A percentile compares a stretch with the other conserved stretches of the same genome.
Evolutionary conservation across 2,113 vertebrate genomes (phyloP).

Genomic region (Pomatorhinus ruficollis): DNA sequence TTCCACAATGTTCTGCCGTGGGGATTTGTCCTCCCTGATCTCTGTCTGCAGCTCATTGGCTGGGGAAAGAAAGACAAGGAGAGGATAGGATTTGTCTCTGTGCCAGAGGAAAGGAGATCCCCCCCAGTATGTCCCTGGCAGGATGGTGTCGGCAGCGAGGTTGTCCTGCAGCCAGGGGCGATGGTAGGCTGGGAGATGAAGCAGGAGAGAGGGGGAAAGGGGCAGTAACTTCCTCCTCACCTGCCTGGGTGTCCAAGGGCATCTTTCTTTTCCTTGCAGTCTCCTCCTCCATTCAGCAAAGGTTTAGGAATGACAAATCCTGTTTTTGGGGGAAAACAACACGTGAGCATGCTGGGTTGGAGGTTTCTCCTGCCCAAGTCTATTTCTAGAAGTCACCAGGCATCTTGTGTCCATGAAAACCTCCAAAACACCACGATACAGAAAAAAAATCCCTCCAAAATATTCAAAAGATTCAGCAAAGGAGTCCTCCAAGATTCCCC

Average conservation of each 20-base stretch:
- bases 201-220: neutral
- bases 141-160: rapidly evolving
- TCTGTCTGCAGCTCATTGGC: neutral
- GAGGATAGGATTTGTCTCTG: neutral
- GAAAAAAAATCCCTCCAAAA: neutral
- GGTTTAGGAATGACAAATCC: neutral
- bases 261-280: neutral
- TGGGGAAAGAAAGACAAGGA: neutral
- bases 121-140: rapidly evolving
- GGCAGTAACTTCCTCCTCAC: neutral
- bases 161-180: rapidly evolving
- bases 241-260: neutral
- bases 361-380: neutral
- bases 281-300: neutral
- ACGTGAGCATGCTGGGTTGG: neutral
- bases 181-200: neutral
- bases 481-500: neutral
- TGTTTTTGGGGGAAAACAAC: neutral
- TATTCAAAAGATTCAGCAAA: neutral
- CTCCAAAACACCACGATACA: neutral
- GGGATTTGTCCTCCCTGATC: neutral
- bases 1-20: neutral
- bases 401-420: neutral
- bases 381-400: neutral
- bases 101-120: neutral